phyloP scores from a whole-genome alignment of 2,888 invertebrate genomes.

The Alviniconcha strummeri region DNA sequence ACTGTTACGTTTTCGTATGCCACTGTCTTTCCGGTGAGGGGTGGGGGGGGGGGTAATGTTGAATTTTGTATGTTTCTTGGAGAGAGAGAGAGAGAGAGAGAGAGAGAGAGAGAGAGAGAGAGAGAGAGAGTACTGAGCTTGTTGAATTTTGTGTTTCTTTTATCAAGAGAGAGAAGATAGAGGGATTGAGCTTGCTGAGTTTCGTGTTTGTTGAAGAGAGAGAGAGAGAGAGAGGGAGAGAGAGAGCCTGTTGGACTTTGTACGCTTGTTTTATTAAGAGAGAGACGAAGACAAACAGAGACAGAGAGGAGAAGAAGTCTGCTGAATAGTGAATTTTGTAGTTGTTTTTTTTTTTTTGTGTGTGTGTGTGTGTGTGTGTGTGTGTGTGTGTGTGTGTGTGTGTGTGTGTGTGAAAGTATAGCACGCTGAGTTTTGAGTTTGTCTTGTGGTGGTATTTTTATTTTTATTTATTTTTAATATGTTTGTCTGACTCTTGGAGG shows the following conservation, averaged over 20 bases:
- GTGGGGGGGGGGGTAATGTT: background rate
- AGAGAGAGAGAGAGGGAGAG: background rate
- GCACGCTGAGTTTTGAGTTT: too few relatives aligned
- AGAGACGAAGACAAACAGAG: background rate
- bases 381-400: too few relatives aligned
- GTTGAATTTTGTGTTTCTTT: too few relatives aligned
- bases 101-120: background rate
- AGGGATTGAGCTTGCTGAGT: background rate
- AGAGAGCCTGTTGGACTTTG: background rate
- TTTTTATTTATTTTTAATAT: too few relatives aligned
- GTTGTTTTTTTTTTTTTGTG: too few relatives aligned
- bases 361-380: too few relatives aligned
- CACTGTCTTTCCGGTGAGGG: background rate
- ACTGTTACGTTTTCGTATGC: too few relatives aligned
- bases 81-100: slow-evolving; percentile 6
- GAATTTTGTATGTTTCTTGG: too few relatives aligned
- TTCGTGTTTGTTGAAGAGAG: background rate
- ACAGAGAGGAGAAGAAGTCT: background rate
- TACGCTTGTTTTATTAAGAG: background rate
- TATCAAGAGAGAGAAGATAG: background rate
- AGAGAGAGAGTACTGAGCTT: background rate
- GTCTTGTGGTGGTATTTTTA: too few relatives aligned
- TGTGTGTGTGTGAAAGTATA: too few relatives aligned
- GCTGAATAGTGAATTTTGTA: too few relatives aligned
- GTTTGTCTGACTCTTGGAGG: too few relatives aligned